A percentile compares a stretch with the other conserved stretches of the same genome.
Conservation (phyloP, 2,888 invertebrate species). For the Leptinotarsa peninsularis region DNA sequence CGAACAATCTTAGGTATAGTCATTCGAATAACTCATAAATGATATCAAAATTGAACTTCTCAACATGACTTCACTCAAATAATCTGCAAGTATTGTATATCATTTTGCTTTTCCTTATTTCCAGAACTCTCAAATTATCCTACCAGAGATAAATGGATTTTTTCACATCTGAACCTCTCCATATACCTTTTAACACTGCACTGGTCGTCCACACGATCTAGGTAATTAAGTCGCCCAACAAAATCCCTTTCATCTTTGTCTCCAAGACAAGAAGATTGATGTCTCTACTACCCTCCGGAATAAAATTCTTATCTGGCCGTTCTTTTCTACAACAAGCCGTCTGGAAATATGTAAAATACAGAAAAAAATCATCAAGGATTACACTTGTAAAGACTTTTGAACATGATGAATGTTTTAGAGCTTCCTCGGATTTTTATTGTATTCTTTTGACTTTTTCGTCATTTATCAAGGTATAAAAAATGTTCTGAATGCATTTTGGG, state of each 20-base stretch:
- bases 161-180: background rate
- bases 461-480: conserved; percentile 32
- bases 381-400: conserved; percentile 41
- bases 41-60: too few relatives aligned
- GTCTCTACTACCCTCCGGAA: conserved; percentile 37
- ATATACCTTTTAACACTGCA: conserved; percentile 9
- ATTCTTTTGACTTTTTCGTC: conserved; percentile 32
- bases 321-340: conserved; percentile 32
- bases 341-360: conserved; percentile 42
- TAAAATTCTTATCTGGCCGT: conserved; percentile 43
- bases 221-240: conserved; percentile 45
- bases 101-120: too few relatives aligned
- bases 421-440: conserved; percentile 40
- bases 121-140: too few relatives aligned
- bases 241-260: conserved; percentile 42
- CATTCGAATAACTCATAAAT: too few relatives aligned
- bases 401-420: conserved; percentile 46
- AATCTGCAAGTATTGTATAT: too few relatives aligned
- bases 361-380: conserved; percentile 42
- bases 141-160: background rate
- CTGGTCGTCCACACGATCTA: conserved; percentile 36
- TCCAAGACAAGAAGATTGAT: conserved; percentile 42
- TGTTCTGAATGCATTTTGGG: conserved; percentile 11
- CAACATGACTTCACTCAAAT: too few relatives aligned
- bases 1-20: too few relatives aligned